Conservation (phyloP, 2,888 invertebrate species). For the Leucophenga maculata region DNA sequence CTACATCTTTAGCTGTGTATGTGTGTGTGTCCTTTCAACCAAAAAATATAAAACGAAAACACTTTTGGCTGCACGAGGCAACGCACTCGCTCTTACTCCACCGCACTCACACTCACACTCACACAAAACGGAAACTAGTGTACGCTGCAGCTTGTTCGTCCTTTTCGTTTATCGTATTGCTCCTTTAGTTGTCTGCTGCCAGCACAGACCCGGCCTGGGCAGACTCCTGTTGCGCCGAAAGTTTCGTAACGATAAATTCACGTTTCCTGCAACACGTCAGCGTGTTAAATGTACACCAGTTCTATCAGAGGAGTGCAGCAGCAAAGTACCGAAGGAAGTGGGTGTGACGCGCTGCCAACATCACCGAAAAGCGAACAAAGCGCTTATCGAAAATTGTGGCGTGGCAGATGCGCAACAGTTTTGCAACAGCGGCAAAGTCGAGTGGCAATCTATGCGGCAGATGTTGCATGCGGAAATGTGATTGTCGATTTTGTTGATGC, state of each 20-base stretch:
- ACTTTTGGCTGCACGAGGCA: conserved; percentile 4
- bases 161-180: not conserved
- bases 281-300: conserved; percentile 38
- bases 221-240: conserved; percentile 41
- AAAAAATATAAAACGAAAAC: conserved; percentile 4
- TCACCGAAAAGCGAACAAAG: conserved; percentile 1
- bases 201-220: conserved; percentile 16
- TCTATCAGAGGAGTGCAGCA: not conserved
- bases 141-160: not conserved
- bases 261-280: conserved; percentile 56
- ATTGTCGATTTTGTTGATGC: too few relatives aligned
- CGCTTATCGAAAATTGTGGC: not conserved
- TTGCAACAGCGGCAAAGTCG: not conserved
- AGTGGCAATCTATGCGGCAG: too few relatives aligned
- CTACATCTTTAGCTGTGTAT: not conserved
- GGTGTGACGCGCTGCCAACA: not conserved
- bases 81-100: too few relatives aligned
- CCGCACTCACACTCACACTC: too few relatives aligned
- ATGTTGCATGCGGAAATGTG: too few relatives aligned
- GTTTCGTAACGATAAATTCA: conserved; percentile 59
- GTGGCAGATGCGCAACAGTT: conserved; percentile 21
- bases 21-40: not conserved
- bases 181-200: too few relatives aligned
- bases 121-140: conserved; percentile 16
- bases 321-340: not conserved